Evolutionary conservation across 1,140 invertebrate species (phyloP).

Genomic region (Potamilus streckersoni): DNA sequence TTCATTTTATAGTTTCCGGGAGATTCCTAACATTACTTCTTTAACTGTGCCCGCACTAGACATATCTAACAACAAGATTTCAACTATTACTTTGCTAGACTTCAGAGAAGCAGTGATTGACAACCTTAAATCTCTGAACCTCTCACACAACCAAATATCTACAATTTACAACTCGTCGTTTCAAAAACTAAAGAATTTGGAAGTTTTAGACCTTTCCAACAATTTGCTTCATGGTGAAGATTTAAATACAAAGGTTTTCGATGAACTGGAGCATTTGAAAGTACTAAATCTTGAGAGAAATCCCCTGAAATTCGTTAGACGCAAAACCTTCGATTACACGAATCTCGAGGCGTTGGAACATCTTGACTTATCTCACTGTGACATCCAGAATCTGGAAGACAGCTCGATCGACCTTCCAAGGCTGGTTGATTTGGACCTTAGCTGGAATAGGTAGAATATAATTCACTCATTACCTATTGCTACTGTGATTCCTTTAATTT

Average conservation of each 20-base stretch:
- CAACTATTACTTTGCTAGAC: constrained; percentile 12
- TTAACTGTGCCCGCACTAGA: background rate
- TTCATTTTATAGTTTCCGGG: too few species aligned
- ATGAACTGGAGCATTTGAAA: constrained; percentile 12
- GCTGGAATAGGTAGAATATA: constrained; percentile 13
- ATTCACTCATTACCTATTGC: too few species aligned
- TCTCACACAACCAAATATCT: constrained; percentile 21
- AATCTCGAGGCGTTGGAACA: constrained; percentile 6
- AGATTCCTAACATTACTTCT: too few species aligned
- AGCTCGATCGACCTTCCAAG: constrained; percentile 12
- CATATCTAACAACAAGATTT: constrained; percentile 17
- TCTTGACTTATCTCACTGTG: constrained; percentile 25
- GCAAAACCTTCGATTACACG: constrained; percentile 13
- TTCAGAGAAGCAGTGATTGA: background rate
- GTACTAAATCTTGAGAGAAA: constrained; percentile 12
- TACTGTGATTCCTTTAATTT: too few species aligned
- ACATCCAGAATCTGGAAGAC: constrained; percentile 11
- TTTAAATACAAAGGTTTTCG: constrained; percentile 22
- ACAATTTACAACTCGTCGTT: constrained; percentile 14
- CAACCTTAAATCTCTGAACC: background rate
- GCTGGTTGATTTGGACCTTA: constrained; percentile 15
- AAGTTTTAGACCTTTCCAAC: constrained; percentile 17
- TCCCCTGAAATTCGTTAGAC: constrained; percentile 10
- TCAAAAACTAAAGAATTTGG: constrained; percentile 5
- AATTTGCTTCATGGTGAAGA: constrained; percentile 10